Evolutionary conservation across 2,888 invertebrate species (phyloP), one percentile per base, ranked within the genome.

Genomic region (Tanypteryx hageni): DNA sequence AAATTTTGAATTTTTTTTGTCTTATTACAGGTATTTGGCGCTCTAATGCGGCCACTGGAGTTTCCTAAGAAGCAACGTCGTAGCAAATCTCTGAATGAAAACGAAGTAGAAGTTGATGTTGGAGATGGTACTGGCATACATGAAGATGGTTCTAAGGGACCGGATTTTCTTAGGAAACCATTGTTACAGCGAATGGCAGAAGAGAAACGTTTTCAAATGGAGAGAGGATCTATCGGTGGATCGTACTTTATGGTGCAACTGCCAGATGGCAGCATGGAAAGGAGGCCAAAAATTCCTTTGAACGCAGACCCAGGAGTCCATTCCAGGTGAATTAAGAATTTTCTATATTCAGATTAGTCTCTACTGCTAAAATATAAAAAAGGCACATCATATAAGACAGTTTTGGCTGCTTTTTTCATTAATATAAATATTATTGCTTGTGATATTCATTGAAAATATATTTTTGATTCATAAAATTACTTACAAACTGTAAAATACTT

Each of bases 301-400:
- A 99, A 99, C 95, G 97, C 98, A 93, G 99, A 99, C 95, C 98
- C 99, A 8, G 99, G 99, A 92, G 99, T 98, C 89, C 99, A 99
- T 95, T 99, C 98, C 92, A 89, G 89, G 89, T 89, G 56, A 64
- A 44, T 89, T 31, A 61, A 7, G 14, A 27, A 31, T 86, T 82
- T 76, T 76, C 27, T 76, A 76, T 27, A 5, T 10, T 11, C 8
- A 13, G 3, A 76, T n/a, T 27, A 22, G 11, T 76, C 22, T 22
- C 2, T 5, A 18, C 13, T 76, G 76, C 14, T 0, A 0, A 27
- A 5, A 44, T 44, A 44, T n/a, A 44, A 44, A 44, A 44, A 44
- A 44, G 44, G 44, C 44, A 44, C 44, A 44, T 44, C n/a, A n/a
- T n/a, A n/a, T n/a, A n/a, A n/a, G n/a, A n/a, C n/a, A n/a, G n/a